These are phyloP conservation scores for Anguilla megastoma DNA, from an alignment of 2,797 vertebrate species.

Conservation along the genomic window DNA sequence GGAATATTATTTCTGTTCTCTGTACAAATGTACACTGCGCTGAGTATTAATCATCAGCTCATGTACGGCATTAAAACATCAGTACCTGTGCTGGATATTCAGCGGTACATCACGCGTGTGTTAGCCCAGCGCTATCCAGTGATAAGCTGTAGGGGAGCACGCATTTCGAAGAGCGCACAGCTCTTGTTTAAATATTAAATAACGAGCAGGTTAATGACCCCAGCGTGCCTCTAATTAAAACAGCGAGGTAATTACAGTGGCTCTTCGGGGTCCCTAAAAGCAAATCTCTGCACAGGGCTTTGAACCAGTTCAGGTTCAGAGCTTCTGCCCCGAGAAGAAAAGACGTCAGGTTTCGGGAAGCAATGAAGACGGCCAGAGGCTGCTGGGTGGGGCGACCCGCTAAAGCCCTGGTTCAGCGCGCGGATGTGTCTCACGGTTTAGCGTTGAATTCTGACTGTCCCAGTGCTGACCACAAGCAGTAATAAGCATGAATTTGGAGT, in stretches of 20 bases:
- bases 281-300: not conserved
- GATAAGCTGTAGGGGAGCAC: not conserved
- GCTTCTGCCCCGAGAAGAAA: not conserved
- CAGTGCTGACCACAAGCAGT: too few relatives aligned
- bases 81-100: not conserved
- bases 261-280: not conserved
- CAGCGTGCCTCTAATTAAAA: slow-evolving; percentile 4
- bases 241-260: not conserved
- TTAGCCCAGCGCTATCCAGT: not conserved
- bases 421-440: not conserved
- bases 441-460: too few relatives aligned
- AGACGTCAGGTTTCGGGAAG: not conserved
- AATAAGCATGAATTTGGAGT: too few relatives aligned
- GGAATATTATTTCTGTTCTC: not conserved
- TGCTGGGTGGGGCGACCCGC: not conserved
- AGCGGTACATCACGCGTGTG: not conserved
- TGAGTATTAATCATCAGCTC: not conserved
- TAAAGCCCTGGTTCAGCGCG: not conserved
- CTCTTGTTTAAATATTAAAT: not conserved
- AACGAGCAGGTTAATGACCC: slow-evolving; percentile 9
- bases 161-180: not conserved
- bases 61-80: not conserved
- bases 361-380: not conserved
- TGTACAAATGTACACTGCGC: not conserved
- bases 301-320: not conserved